Conservation (phyloP, 2,797 vertebrate species). For the Sebastes steindachneri region DNA sequence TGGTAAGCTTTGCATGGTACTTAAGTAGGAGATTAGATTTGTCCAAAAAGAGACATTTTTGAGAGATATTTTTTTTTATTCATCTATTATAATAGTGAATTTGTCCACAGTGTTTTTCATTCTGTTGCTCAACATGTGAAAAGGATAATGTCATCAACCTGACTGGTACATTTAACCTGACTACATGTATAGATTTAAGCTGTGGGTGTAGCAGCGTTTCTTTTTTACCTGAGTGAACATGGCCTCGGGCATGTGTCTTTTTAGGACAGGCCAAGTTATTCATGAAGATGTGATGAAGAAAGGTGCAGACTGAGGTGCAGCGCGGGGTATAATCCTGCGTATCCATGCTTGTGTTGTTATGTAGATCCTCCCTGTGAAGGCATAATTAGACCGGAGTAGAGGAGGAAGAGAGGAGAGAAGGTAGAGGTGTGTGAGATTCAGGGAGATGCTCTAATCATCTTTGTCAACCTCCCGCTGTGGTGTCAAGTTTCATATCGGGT, state of each 20-base stretch:
- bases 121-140: not conserved
- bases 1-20: not conserved
- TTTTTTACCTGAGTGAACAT: conserved; percentile 33
- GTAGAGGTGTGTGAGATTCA: conserved; percentile 58
- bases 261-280: conserved; percentile 64
- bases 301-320: conserved; percentile 47
- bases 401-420: conserved; percentile 39
- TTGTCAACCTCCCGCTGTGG: conserved; percentile 82
- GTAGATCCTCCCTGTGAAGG: conserved; percentile 55
- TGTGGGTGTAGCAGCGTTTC: conserved; percentile 17
- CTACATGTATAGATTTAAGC: conserved; percentile 16
- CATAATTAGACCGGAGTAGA: conserved; percentile 62
- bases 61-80: not conserved
- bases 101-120: not conserved
- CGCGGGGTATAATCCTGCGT: conserved; percentile 50
- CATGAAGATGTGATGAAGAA: conserved; percentile 59
- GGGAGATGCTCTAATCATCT: conserved; percentile 78
- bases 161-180: not conserved
- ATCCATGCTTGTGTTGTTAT: conserved; percentile 63
- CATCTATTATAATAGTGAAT: not conserved
- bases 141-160: not conserved
- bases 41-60: not conserved
- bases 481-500: conserved; percentile 82
- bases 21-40: not conserved
- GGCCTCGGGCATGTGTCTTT: conserved; percentile 47